Evolutionary conservation across 2,888 invertebrate species (phyloP), one percentile per base, ranked within the genome.

Genomic region (Perizoma affinitatum): DNA sequence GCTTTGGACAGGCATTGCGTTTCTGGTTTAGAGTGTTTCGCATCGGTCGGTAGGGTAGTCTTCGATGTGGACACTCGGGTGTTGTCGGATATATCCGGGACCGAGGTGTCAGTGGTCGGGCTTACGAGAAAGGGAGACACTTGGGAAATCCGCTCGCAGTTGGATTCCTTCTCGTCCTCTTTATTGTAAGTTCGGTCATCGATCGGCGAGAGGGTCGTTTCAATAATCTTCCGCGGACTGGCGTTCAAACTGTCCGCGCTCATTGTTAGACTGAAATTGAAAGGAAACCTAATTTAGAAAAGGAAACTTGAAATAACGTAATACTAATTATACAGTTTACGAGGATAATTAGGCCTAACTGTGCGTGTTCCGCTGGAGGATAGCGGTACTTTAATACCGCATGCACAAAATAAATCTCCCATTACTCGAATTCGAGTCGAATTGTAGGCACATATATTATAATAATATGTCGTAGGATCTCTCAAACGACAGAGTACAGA

Each of bases 1-100:
- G 94, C 94, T 75, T 92, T 92, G 4, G 92, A 91, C 22, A 90
- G 79, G 65, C 89, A 87, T 63, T 88, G 88, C 10, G 87, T 87
- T 72, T 92, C 91, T 40, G 88, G 88, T 66, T 90, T 90, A 0
- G 93, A 92, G 46, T 88, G 86, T 66, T 93, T 93, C 22, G 88
- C 86, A 71, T 92, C 91, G 3, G 93, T 89, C 6, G 93, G 92
- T 10, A 88, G 74, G 1, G 90, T 90, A 0, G 93, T 89, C 60
- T 89, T 91, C 5, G 93, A 93, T 55, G 91, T 93, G 5, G 93
- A 93, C 5, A 86, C 80, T 6, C 90, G 88, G 0, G 89, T 87
- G 48, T 76, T 73, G 51, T 88, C 88, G 1, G 89, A 83, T 4
- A 75, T 75, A 10, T 85, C 84, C 0, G 87, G 87, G 0, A 75